Evolutionary conservation across 1,140 invertebrate species (phyloP).

Genomic region (Apis florea): DNA sequence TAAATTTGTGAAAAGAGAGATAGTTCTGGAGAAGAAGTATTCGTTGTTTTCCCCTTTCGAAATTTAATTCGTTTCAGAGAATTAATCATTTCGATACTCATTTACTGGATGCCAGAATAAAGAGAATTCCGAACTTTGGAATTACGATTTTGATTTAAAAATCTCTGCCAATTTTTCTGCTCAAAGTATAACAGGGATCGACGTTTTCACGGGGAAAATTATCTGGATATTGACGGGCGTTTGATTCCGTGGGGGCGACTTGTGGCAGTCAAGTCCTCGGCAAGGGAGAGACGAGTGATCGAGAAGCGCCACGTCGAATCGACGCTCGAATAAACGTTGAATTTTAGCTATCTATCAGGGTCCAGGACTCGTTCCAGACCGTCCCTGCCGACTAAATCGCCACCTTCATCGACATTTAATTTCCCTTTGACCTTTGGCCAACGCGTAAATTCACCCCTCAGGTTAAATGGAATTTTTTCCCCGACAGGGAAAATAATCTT

Average conservation of each 20-base stretch:
- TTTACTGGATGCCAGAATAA: too few species aligned
- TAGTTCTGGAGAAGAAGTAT: too few species aligned
- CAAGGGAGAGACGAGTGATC: constrained; percentile 18
- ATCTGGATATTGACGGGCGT: constrained; percentile 6
- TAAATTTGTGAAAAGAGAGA: too few species aligned
- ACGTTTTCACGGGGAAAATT: background rate
- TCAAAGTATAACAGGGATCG: background rate
- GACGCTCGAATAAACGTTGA: constrained; percentile 48
- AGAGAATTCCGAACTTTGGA: background rate
- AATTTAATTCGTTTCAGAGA: too few species aligned
- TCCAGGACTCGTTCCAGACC: constrained; percentile 17
- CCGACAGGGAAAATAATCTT: constrained; percentile 42
- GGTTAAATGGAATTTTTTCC: constrained; percentile 12
- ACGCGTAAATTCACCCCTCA: constrained; percentile 55
- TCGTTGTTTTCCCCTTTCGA: too few species aligned
- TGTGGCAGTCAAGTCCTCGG: background rate
- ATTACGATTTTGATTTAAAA: background rate
- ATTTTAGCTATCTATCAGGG: constrained; percentile 56
- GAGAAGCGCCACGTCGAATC: constrained; percentile 32
- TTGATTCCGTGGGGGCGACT: background rate
- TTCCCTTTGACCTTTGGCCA: constrained; percentile 51
- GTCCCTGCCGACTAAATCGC: constrained; percentile 49
- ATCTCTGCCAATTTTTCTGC: background rate
- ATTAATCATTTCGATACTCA: too few species aligned
- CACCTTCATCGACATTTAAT: constrained; percentile 63